Evolutionary conservation across 2,113 vertebrate genomes (phyloP), one percentile per base, ranked within the genome.

Genomic region (Chloropsis hardwickii): DNA sequence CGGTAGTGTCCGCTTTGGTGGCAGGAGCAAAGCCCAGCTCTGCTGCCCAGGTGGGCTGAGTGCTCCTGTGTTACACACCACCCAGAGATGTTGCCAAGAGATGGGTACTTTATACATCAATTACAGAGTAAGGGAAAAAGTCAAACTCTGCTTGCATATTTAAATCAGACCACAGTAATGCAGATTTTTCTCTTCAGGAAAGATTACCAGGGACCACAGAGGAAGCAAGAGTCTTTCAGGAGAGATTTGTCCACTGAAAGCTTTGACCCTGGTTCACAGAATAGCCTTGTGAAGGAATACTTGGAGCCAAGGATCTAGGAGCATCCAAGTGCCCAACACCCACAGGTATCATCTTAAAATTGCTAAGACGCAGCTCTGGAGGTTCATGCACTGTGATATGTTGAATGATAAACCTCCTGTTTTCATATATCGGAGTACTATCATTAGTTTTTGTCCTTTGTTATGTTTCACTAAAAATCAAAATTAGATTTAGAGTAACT

Each of bases 101-200:
- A 77, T 78, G 65, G 33, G 65, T 74, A 61, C 50, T 92, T 92
- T 57, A 65, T 61, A 53, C 54, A 81, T 91, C 83, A 94, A 92
- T 92, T 91, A 94, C 67, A 77, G 86, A 88, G 66, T n/a, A 65
- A 89, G 45, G 25, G 44, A 94, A 96, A 69, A 62, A 96, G 88
- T 84, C 54, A 72, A 80, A 76, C 45, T 82, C 78, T 35, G 23
- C 84, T 84, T 87, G 60, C 48, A 74, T 93, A 93, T 92, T 94
- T 81, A 94, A 96, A 93, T 84, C 40, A 81, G 77, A 64, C 35
- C 69, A 79, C 72, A 50, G 56, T 33, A 85, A 89, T 79, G 56
- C 73, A 88, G 80, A 90, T 80, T 90, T 88, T 96, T 90, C 72
- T 81, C 48, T 81, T 44, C 44, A 60, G 51, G 67, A 77, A 88